phyloP scores from a whole-genome alignment of 2,888 invertebrate genomes.

The Pollenia labialis region DNA sequence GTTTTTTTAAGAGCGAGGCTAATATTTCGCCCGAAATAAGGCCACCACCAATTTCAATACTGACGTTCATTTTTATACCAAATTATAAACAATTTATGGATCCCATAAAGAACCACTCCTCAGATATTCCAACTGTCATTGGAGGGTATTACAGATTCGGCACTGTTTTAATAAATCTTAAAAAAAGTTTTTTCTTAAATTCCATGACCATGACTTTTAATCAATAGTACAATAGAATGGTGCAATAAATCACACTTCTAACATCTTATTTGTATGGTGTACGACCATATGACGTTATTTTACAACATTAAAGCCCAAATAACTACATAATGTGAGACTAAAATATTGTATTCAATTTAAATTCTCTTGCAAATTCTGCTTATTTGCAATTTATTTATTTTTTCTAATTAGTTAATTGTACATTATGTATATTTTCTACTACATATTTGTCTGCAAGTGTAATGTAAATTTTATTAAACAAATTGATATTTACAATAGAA shows the following conservation, averaged over 20 bases:
- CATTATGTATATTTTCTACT: not conserved
- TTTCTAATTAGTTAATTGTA: constrained; percentile 4
- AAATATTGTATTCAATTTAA: constrained; percentile 1
- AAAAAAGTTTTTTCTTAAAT: constrained; percentile 8
- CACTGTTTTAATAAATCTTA: not conserved
- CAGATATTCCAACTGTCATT: too few species aligned
- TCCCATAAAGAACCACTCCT: too few species aligned
- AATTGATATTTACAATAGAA: not conserved
- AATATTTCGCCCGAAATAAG: too few species aligned
- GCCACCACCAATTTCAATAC: too few species aligned
- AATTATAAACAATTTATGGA: too few species aligned
- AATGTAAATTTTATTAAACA: constrained; percentile 5
- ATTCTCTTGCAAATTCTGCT: constrained; percentile 6
- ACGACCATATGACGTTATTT: constrained; percentile 26
- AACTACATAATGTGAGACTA: constrained; percentile 25
- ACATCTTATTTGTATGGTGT: not conserved
- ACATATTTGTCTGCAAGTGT: constrained; percentile 15
- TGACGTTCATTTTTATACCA: too few species aligned
- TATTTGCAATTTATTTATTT: not conserved
- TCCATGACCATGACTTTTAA: constrained; percentile 12
- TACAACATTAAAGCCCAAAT: constrained; percentile 19
- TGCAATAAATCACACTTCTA: constrained; percentile 30
- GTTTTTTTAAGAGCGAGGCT: too few species aligned
- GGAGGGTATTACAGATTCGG: too few species aligned
- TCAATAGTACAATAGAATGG: not conserved